Evolutionary conservation across 2,888 invertebrate genomes (phyloP), one percentile per base, ranked within the genome.

Genomic region (Amphipoea oculea): DNA sequence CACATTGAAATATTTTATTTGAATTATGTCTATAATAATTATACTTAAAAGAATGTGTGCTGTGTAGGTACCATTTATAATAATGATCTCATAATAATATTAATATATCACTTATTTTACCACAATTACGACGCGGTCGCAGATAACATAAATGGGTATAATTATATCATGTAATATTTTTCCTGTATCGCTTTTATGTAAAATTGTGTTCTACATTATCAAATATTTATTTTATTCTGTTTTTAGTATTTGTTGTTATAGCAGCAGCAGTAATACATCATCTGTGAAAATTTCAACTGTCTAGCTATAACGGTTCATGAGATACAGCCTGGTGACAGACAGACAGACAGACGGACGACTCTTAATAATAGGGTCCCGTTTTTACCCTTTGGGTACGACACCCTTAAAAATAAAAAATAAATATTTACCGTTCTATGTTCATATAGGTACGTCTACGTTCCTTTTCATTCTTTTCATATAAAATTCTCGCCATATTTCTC

Each of bases 401-500:
- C 29, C 29, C 29, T 29, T 29, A 29, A 29, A 29, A 29, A 29
- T 29, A 1, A 29, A 29, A 29, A 29, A n/a, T n/a, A 29, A 29
- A 29, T 29, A 1, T 29, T 29, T 29, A 40, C 20, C 11, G 7
- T n/a, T 70, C 6, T 40, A 14, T 14, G 42, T 65, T 71, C 40
- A 40, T 23, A 57, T 29, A 48, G n/a, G 40, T n/a, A 12, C 7
- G 29, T 29, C 29, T 29, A 29, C 29, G 29, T 29, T 29, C 7
- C 2, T 72, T 5, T 72, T 73, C 29, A 29, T 72, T 75, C 17
- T 73, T 11, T 79, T 78, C 40, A 20, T 45, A 79, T n/a, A 79
- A 79, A 17, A 79, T 5, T 79, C 62, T 5, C 20, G 60, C 67
- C 67, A 80, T 12, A 45, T 54, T 54, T 45, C 20, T 9, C 72